Evolutionary conservation across 2,797 vertebrate genomes (phyloP).

Genomic region (Fistularia tabacaria): DNA sequence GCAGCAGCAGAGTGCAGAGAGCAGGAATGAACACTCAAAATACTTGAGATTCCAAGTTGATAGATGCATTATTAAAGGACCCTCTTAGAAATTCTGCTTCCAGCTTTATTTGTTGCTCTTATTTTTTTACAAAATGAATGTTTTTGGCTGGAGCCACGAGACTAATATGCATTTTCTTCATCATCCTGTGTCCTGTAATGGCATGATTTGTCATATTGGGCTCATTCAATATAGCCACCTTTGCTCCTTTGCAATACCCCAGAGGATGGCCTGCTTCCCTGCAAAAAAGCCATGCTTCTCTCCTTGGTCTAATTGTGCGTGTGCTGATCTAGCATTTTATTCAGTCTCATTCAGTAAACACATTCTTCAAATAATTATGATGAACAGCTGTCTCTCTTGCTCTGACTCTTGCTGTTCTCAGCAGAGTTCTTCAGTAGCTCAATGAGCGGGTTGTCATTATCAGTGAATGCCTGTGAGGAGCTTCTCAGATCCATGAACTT

Average conservation of each 20-base stretch:
- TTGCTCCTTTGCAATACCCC: slow-evolving; percentile 42
- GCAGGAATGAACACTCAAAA: slow-evolving; percentile 44
- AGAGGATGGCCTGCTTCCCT: slow-evolving; percentile 22
- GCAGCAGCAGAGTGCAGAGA: slow-evolving; percentile 15
- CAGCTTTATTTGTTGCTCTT: slow-evolving; percentile 33
- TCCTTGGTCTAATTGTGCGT: slow-evolving; percentile 42
- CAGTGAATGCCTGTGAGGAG: too few relatives aligned
- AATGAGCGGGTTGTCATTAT: neutral
- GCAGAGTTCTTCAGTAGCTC: slow-evolving; percentile 18
- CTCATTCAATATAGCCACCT: slow-evolving; percentile 59
- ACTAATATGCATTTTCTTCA: slow-evolving; percentile 24
- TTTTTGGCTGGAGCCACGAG: slow-evolving; percentile 14
- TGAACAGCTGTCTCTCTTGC: slow-evolving; percentile 48
- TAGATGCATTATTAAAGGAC: slow-evolving; percentile 55
- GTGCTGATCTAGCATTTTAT: slow-evolving; percentile 59
- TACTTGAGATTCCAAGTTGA: slow-evolving; percentile 29
- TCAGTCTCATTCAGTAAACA: slow-evolving; percentile 18
- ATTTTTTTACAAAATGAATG: slow-evolving; percentile 36
- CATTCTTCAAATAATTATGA: slow-evolving; percentile 37
- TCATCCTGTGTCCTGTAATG: slow-evolving; percentile 24
- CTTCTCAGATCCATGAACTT: slow-evolving; percentile 15
- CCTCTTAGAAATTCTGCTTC: slow-evolving; percentile 26
- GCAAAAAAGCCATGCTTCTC: slow-evolving; percentile 36
- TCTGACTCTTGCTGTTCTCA: slow-evolving; percentile 24
- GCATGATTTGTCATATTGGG: slow-evolving; percentile 51